Conservation (phyloP, 2,888 invertebrate genomes). For the Acrobasis suavella region DNA sequence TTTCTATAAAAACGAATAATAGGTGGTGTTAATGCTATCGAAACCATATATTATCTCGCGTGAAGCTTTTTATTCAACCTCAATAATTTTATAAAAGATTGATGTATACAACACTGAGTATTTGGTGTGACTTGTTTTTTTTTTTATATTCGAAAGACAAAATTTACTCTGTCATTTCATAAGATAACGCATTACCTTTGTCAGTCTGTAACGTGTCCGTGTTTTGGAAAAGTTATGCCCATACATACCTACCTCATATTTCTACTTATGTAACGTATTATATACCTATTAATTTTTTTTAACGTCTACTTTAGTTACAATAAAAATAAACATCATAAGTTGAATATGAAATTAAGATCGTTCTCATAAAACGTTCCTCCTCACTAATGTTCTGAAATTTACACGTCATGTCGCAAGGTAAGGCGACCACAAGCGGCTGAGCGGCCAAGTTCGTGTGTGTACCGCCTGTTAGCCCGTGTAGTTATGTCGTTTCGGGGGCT, state of each 20-base stretch:
- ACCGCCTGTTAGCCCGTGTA: slow-evolving; percentile 43
- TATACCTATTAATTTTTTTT: too few relatives aligned
- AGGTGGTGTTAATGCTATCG: slow-evolving; percentile 51
- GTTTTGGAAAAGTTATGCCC: too few relatives aligned
- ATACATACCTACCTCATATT: not conserved
- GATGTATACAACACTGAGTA: slow-evolving; percentile 30
- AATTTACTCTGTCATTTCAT: too few relatives aligned
- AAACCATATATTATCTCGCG: slow-evolving; percentile 50
- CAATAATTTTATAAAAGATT: slow-evolving; percentile 43
- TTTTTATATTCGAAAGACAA: too few relatives aligned
- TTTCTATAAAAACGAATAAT: slow-evolving; percentile 57
- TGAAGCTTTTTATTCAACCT: slow-evolving; percentile 37
- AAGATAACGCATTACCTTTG: too few relatives aligned
- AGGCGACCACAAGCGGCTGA: slow-evolving; percentile 37
- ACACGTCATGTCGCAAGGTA: slow-evolving; percentile 41
- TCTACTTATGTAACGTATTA: too few relatives aligned
- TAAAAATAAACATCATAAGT: not conserved
- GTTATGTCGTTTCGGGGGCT: slow-evolving; percentile 78
- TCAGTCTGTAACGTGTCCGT: too few relatives aligned
- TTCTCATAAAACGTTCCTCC: slow-evolving; percentile 40
- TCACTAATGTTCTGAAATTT: slow-evolving; percentile 57
- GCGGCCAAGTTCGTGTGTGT: slow-evolving; percentile 27
- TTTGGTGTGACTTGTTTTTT: not conserved
- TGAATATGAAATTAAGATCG: slow-evolving; percentile 29
- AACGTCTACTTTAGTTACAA: too few relatives aligned